These are phyloP conservation scores for Nerophis lumbriciformis DNA, from an alignment of 2,113 vertebrate genomes.

Conservation along the genomic window DNA sequence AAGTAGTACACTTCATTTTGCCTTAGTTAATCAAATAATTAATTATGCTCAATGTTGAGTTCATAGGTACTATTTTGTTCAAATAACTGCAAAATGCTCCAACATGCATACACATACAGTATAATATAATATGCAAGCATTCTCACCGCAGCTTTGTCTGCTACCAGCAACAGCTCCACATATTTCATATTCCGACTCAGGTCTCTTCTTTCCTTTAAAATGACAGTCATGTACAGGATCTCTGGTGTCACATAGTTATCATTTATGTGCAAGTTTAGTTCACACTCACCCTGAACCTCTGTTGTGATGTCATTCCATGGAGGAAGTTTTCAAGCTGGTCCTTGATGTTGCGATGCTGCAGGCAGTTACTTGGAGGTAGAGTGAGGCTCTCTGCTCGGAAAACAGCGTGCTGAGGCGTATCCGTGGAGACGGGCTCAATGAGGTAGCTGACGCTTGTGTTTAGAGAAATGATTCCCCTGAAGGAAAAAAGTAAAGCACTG, in stretches of 20 bases:
- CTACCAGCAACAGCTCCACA: conserved; percentile 90
- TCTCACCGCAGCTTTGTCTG: conserved; percentile 92
- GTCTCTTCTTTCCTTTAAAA: conserved; percentile 80
- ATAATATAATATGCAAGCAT: not conserved
- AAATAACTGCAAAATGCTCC: not conserved
- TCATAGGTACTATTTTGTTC: too few relatives aligned
- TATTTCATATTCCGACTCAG: conserved; percentile 80
- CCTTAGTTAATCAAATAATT: too few relatives aligned
- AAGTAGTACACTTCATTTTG: too few relatives aligned
- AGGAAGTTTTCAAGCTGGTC: conserved; percentile 60
- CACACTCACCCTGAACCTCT: conserved; percentile 68
- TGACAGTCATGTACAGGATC: not conserved
- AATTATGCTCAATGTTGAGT: not conserved
- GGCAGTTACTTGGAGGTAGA: conserved; percentile 73
- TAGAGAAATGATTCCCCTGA: conserved; percentile 85
- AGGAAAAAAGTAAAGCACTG: conserved; percentile 29
- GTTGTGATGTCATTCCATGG: conserved; percentile 64
- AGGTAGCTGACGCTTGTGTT: conserved; percentile 83
- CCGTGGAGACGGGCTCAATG: conserved; percentile 76
- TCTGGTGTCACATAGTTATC: too few relatives aligned
- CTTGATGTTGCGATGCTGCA: conserved; percentile 51
- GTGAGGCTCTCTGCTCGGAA: conserved; percentile 79
- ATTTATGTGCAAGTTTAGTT: conserved; percentile 1
- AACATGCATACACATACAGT: not conserved
- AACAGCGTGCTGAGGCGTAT: conserved; percentile 73